Percentiles rank a stretch among this genome's conserved stretches.
Evolutionary conservation across 2,113 vertebrate species (phyloP).

Genomic region (Malurus cyaneus): DNA sequence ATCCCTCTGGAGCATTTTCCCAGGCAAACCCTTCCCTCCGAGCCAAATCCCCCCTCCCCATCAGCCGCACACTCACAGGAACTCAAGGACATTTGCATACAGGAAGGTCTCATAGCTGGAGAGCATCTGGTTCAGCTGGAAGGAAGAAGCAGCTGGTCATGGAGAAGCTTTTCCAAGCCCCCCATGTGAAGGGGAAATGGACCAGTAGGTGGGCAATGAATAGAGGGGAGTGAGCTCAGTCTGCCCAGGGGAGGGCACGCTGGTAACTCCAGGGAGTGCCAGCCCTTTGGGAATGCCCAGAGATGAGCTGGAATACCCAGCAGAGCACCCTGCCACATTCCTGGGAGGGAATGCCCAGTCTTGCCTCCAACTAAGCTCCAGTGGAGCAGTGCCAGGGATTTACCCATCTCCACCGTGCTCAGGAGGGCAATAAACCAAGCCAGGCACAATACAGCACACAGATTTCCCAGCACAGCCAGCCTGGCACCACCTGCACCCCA

Average conservation of each 20-base stretch:
- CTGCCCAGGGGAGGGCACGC: neutral
- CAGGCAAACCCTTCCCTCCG: neutral
- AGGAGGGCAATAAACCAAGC: neutral
- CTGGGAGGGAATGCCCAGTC: neutral
- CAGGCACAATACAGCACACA: neutral
- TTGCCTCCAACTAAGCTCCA: neutral
- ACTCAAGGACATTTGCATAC: neutral
- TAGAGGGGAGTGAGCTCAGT: accelerated
- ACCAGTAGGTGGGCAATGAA: too few species aligned
- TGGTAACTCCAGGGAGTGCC: neutral
- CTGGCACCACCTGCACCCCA: neutral
- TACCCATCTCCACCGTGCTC: accelerated
- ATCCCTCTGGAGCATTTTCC: neutral
- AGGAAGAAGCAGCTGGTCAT: neutral
- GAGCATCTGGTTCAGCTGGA: slow-evolving; percentile 22
- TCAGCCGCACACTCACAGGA: slow-evolving; percentile 10
- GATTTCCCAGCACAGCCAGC: neutral
- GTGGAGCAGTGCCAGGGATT: neutral
- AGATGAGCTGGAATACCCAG: neutral
- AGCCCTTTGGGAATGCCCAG: neutral
- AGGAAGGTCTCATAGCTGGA: slow-evolving; percentile 4
- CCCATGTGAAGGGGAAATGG: accelerated
- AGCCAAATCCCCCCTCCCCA: neutral
- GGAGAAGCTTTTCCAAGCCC: neutral
- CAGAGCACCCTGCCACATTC: neutral